phyloP scores from a whole-genome alignment of 2,797 vertebrate genomes.

The Scolopax rusticola region DNA sequence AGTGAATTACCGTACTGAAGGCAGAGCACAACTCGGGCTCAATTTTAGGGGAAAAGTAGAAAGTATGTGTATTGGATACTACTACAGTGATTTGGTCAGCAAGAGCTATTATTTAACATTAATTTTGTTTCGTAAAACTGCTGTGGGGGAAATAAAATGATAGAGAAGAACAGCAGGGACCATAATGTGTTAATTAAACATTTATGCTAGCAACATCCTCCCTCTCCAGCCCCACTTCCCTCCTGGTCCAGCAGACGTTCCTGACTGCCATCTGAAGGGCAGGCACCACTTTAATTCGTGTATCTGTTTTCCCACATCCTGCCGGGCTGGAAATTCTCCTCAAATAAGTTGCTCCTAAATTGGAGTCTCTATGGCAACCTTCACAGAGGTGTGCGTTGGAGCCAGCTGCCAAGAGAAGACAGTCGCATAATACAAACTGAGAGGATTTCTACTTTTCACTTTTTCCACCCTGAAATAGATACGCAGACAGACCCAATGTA shows the following conservation, averaged over 20 bases:
- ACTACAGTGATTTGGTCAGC: background rate
- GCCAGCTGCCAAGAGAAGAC: slow-evolving; percentile 2
- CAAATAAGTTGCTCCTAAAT: slow-evolving; percentile 10
- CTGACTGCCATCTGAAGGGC: background rate
- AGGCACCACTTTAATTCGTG: background rate
- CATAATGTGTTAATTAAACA: accelerated
- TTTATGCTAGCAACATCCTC: background rate
- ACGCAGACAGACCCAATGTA: background rate
- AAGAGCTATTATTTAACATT: background rate
- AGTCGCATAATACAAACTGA: background rate
- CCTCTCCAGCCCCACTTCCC: background rate
- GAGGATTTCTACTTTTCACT: background rate
- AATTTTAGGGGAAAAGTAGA: background rate
- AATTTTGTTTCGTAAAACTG: background rate
- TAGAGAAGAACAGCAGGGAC: background rate
- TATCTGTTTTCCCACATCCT: background rate
- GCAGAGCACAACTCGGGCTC: background rate
- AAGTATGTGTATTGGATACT: background rate
- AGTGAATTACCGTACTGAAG: background rate
- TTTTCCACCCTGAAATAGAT: background rate
- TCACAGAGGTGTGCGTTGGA: background rate
- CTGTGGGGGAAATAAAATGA: background rate
- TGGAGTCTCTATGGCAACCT: slow-evolving; percentile 59
- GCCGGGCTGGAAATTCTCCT: slow-evolving; percentile 6
- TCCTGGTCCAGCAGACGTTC: background rate